phyloP scores from a whole-genome alignment of 2,113 vertebrate species.

The Synchiropus splendidus region DNA sequence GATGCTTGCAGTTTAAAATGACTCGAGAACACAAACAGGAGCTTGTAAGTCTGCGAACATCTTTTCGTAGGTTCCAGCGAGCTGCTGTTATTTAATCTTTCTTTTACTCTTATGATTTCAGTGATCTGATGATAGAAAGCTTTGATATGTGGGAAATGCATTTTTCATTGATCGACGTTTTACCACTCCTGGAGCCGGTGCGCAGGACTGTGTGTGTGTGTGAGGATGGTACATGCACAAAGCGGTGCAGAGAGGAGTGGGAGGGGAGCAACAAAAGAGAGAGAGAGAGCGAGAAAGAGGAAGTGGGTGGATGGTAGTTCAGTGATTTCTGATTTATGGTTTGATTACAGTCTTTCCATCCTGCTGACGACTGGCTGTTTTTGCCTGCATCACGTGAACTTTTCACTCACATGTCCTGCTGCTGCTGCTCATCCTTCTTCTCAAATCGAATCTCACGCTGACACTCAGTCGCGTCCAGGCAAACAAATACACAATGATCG shows the following conservation, averaged over 20 bases:
- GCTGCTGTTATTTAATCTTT: neutral
- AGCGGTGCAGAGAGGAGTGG: slow-evolving; percentile 13
- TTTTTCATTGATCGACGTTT: slow-evolving; percentile 25
- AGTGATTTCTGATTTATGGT: slow-evolving; percentile 65
- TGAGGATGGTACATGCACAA: too few species aligned
- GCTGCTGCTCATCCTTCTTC: slow-evolving; percentile 21
- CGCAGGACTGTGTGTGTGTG: slow-evolving; percentile 12
- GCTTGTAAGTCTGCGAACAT: slow-evolving; percentile 3
- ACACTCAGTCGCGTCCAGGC: slow-evolving; percentile 1
- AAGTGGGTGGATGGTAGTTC: slow-evolving; percentile 34
- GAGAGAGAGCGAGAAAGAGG: slow-evolving; percentile 1
- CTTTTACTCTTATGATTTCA: neutral
- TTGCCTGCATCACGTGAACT: slow-evolving; percentile 46
- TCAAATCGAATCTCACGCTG: slow-evolving; percentile 30
- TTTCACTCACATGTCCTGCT: slow-evolving; percentile 42
- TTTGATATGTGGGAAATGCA: slow-evolving; percentile 9
- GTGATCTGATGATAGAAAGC: slow-evolving; percentile 8
- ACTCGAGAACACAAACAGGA: neutral
- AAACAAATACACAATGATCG: slow-evolving; percentile 32
- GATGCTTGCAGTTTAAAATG: too few species aligned
- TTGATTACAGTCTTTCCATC: slow-evolving; percentile 63
- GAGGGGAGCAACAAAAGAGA: slow-evolving; percentile 18
- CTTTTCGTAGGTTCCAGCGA: neutral
- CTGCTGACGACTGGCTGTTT: slow-evolving; percentile 44
- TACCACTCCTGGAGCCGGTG: slow-evolving; percentile 2